Base-by-base conservation (phyloP, 2,888 invertebrate genomes). In the Cephus spinipes region DNA sequence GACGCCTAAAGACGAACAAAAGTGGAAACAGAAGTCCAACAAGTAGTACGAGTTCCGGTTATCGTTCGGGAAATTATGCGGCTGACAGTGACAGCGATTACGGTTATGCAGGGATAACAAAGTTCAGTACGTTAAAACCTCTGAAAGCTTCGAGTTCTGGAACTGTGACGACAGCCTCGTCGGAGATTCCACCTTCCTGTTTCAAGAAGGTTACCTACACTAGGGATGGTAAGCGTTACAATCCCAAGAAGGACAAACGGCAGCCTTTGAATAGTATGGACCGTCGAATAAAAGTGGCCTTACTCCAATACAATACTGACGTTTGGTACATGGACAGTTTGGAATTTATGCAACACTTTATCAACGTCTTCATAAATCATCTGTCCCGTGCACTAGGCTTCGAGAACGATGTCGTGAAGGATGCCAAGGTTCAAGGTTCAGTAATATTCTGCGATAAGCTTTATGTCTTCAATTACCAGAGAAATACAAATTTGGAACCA, bases 331-430 rank as follows among this genome's bases (percentile, higher is more conserved):
- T 96, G 0, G 95, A 94, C 86, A 96, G 96, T 0, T 89, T 92
- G 68, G 93, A 92, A 74, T 96, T 96, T 86, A 95, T 95, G 94
- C 92, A 93, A 68, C 93, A 95, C 85, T 96, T 96, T 87, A 94
- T 94, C 3, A 93, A 94, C 81, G 89, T 95, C 55, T 95, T 96
- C 85, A 93, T 94, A 74, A 92, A 94, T 69, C 93, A 93, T 75
- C 88, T 96, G 74, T 95, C 94, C 0, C 87, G 91, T 0, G 92
- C 93, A 34, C 87, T 96, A 81, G 94, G 94, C 6, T 93, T 96
- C 73, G 89, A 93, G 0, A 87, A 92, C 23, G 92, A 93, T 3
- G 92, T 94, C 23, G 91, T 95, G 2, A 90, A 92, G n/a, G 89
- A 91, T 73, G 94, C 94, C 23, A 92, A 93, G 79, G 94, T 94